Conservation (phyloP, 2,888 invertebrate species). For the Dasysyrphus tricinctus region DNA sequence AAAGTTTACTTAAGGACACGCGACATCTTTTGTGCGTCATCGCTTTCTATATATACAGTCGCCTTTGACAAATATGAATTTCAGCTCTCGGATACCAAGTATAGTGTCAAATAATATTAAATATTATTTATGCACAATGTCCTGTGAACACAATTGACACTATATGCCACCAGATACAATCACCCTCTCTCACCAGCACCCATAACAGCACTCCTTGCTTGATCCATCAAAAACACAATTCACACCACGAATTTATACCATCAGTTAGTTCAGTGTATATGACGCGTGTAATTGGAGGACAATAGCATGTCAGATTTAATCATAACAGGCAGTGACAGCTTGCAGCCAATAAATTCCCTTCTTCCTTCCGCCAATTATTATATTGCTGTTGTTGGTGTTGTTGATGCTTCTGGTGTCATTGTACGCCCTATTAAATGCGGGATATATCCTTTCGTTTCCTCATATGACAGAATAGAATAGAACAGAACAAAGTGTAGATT, state of each 20-base stretch:
- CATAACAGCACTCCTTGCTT: neutral
- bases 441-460: constrained; percentile 54
- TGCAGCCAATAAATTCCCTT: constrained; percentile 76
- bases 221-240: constrained; percentile 57
- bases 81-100: constrained; percentile 46
- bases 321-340: constrained; percentile 77
- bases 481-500: constrained; percentile 26
- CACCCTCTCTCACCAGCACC: neutral
- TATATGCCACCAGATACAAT: neutral
- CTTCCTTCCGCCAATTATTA: constrained; percentile 72
- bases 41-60: constrained; percentile 4
- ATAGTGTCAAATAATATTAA: constrained; percentile 45
- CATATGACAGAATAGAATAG: constrained; percentile 37
- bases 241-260: constrained; percentile 45
- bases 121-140: constrained; percentile 46
- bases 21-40: constrained; percentile 67
- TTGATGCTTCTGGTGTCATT: constrained; percentile 48
- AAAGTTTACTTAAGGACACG: constrained; percentile 71
- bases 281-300: constrained; percentile 78
- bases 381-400: constrained; percentile 49
- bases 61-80: constrained; percentile 74
- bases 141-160: constrained; percentile 67
- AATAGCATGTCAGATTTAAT: constrained; percentile 78
- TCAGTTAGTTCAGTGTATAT: constrained; percentile 74
- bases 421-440: constrained; percentile 69